Evolutionary conservation across 2,888 invertebrate genomes (phyloP).

Genomic region (Raillietiella orientalis): DNA sequence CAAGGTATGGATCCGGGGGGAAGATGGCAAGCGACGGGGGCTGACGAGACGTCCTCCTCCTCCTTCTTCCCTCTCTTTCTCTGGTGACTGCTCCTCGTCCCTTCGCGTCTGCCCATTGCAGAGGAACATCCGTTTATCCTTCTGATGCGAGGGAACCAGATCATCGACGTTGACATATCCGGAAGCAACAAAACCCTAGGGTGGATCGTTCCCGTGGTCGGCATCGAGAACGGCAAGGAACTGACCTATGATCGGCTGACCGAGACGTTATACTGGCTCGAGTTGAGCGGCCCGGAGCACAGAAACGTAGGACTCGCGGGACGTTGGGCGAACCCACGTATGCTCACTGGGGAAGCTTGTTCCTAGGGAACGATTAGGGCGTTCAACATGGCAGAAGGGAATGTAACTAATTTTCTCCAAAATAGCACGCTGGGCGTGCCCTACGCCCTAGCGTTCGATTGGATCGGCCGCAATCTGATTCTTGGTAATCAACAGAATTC

Average conservation of each 20-base stretch:
- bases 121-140: constrained; percentile 66
- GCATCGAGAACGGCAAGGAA: constrained; percentile 33
- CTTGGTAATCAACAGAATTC: constrained; percentile 64
- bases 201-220: constrained; percentile 46
- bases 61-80: no score
- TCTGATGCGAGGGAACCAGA: constrained; percentile 59
- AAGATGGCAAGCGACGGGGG: no score
- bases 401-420: neutral
- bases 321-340: neutral
- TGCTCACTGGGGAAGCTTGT: neutral
- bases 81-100: no score
- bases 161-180: constrained; percentile 45
- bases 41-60: no score
- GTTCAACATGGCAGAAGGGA: constrained; percentile 1
- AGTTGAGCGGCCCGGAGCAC: constrained; percentile 24
- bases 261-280: constrained; percentile 57
- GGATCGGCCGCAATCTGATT: constrained; percentile 79
- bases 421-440: constrained; percentile 66
- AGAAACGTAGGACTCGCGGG: constrained; percentile 22
- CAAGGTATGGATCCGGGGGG: no score
- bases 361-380: neutral
- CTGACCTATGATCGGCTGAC: constrained; percentile 70
- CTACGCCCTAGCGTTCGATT: constrained; percentile 72
- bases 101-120: no score
- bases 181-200: constrained; percentile 36